phyloP scores from a whole-genome alignment of 2,888 invertebrate genomes.

The Parnassius mnemosyne region DNA sequence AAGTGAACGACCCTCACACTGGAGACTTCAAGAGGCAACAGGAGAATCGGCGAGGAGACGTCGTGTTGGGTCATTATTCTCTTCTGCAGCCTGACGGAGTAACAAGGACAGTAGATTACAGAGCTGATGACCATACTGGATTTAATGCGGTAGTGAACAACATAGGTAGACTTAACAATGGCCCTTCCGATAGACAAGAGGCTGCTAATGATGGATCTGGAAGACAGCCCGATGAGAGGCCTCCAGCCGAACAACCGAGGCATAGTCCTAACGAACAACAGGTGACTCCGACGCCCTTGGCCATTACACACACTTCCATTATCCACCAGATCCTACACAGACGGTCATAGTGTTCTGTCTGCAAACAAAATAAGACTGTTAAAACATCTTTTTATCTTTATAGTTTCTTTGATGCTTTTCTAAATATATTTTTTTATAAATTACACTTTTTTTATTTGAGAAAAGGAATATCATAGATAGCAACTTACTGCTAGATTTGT shows the following conservation, averaged over 20 bases:
- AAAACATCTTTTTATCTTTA: too few species aligned
- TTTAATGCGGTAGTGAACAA: constrained; percentile 78
- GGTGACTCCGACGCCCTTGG: not conserved
- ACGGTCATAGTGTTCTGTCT: not conserved
- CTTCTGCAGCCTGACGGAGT: constrained; percentile 78
- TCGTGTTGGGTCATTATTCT: constrained; percentile 77
- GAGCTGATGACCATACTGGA: constrained; percentile 75
- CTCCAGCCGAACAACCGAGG: constrained; percentile 7
- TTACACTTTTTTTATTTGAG: too few species aligned
- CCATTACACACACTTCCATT: constrained; percentile 13
- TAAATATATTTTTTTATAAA: too few species aligned
- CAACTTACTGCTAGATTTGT: too few species aligned
- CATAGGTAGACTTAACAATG: constrained; percentile 8
- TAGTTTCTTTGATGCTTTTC: too few species aligned
- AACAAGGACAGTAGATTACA: constrained; percentile 77
- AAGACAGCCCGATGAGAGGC: constrained; percentile 3
- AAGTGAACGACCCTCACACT: constrained; percentile 76
- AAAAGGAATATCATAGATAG: too few species aligned
- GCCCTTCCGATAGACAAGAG: constrained; percentile 6
- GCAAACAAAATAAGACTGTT: not conserved
- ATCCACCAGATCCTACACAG: constrained; percentile 16
- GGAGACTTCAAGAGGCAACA: constrained; percentile 79
- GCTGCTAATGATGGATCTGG: not conserved
- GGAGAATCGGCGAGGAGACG: constrained; percentile 73
- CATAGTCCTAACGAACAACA: constrained; percentile 14